Evolutionary conservation across 2,888 invertebrate genomes (phyloP), one percentile per base, ranked within the genome.

Genomic region (Onthophagus sagittarius): DNA sequence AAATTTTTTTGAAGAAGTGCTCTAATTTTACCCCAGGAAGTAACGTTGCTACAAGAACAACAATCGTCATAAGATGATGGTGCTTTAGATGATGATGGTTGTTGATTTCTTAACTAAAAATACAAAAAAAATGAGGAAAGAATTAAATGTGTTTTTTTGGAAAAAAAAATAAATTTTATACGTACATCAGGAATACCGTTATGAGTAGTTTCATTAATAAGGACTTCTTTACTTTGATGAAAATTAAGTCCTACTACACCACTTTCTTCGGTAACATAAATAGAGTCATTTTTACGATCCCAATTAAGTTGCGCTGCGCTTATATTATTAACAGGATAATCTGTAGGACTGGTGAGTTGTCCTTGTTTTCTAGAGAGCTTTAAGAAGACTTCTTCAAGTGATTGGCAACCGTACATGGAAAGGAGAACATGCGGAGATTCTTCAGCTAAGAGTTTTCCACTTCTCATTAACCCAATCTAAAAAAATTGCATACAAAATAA

Each of bases 401-500:
- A 92, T 76, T 91, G 89, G 83, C 95, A 95, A 82, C 90, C 91
- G 87, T 95, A 95, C 89, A 94, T 93, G 69, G 92, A 89, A 70
- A 98, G 88, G 64, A 97, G 88, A 11, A 92, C 91, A 77, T 93
- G 92, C 0, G 97, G 97, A 11, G 93, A 93, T 84, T 96, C 94
- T 86, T 98, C 97, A 0, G 97, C 97, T 80, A 98, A 86, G 70
- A 98, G 88, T 72, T 93, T 90, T 0, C 98, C 98, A 82, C 94
- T 95, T 77, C 98, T 88, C 97, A 98, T 98, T 79, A 98, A 87
- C 75, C 97, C 98, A 83, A 98, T 97, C 96, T 96, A 71, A 14
- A 64, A 67, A 67, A 62, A 13, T 23, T 32, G 7, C 14, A 32
- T 32, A 23, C 39, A 69, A 23, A 23, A 23, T 23, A 23, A 23